Percentiles rank a stretch among this genome's conserved stretches.
These are phyloP conservation scores for Oreochromis aureus DNA, from an alignment of 2,113 vertebrate genomes.

Conservation along the genomic window DNA sequence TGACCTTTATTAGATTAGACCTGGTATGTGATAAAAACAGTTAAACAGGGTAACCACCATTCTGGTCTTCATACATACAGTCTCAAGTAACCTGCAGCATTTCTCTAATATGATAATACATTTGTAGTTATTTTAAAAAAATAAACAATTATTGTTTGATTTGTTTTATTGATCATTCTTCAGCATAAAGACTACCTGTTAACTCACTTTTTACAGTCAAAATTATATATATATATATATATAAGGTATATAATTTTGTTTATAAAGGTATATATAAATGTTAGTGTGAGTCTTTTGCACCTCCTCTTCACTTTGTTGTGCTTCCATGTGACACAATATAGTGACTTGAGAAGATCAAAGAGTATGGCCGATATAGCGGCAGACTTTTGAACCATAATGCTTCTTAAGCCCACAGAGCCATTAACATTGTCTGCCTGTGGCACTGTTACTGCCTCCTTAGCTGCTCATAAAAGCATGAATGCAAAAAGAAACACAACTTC, in stretches of 20 bases:
- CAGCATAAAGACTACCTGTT: neutral
- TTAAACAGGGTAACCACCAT: neutral
- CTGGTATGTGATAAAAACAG: neutral
- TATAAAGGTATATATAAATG: neutral
- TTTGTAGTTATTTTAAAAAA: neutral
- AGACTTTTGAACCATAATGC: conserved; percentile 44
- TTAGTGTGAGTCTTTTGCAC: neutral
- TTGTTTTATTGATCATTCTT: neutral
- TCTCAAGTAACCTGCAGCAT: neutral
- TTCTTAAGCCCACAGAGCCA: conserved; percentile 36
- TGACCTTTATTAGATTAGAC: neutral
- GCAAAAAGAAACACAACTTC: conserved; percentile 35
- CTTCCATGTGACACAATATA: neutral
- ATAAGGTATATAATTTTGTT: neutral
- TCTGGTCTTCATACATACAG: neutral
- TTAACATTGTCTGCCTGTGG: conserved; percentile 47
- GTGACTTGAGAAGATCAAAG: conserved; percentile 45
- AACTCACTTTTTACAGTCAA: neutral
- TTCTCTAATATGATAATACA: neutral
- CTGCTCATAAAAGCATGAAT: conserved; percentile 42
- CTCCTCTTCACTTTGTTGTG: neutral
- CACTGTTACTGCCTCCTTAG: conserved; percentile 37
- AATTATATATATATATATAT: conserved; percentile 22
- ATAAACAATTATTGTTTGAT: neutral
- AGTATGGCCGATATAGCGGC: conserved; percentile 28